phyloP scores from a whole-genome alignment of 2,797 vertebrate species.

The Amblyopsis hoosieri region DNA sequence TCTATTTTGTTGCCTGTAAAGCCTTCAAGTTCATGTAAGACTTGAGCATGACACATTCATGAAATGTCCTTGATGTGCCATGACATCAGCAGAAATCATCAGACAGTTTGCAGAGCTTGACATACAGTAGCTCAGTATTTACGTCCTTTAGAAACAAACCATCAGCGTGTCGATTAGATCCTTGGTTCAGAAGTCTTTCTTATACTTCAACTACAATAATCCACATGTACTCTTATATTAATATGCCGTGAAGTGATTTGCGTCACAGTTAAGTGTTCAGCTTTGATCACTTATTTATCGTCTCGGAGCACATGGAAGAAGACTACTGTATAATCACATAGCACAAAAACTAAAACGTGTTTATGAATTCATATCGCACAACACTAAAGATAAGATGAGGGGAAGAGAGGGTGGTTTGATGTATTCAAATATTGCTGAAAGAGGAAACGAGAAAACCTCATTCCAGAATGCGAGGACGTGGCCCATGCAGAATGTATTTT shows the following conservation, averaged over 20 bases:
- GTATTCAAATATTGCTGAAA: constrained; percentile 12
- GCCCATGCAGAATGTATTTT: not conserved
- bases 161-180: constrained; percentile 39
- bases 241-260: constrained; percentile 36
- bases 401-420: not conserved
- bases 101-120: too few species aligned
- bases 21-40: too few species aligned
- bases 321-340: not conserved
- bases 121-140: too few species aligned
- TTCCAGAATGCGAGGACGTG: constrained; percentile 11
- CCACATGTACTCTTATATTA: not conserved
- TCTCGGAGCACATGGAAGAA: constrained; percentile 13
- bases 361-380: not conserved
- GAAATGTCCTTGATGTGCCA: too few species aligned
- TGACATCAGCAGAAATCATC: too few species aligned
- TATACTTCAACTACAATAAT: constrained; percentile 11
- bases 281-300: constrained; percentile 59
- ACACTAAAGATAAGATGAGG: not conserved
- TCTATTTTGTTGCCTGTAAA: too few species aligned
- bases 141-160: too few species aligned
- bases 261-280: constrained; percentile 25
- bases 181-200: constrained; percentile 15
- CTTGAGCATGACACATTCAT: too few species aligned
- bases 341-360: too few species aligned
- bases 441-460: constrained; percentile 23